Percentiles rank a stretch among this genome's conserved stretches.
Conservation (phyloP, 2,113 vertebrate species). For the Marcusenius ussheri region DNA sequence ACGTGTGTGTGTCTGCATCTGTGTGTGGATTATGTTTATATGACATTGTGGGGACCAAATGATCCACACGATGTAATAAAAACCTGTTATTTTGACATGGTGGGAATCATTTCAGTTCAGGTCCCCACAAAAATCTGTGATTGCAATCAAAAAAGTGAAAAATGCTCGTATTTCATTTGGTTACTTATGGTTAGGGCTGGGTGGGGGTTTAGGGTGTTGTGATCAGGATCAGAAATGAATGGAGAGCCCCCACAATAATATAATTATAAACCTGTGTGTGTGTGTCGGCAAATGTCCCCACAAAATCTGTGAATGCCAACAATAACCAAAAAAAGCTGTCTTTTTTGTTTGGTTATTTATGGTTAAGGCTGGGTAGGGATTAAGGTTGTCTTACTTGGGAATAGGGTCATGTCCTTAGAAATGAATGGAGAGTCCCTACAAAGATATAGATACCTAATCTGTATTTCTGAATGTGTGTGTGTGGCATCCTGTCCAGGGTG, state of each 20-base stretch:
- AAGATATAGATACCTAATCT: not conserved
- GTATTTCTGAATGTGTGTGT: not conserved
- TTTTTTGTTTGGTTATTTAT: not conserved
- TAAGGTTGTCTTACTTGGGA: not conserved
- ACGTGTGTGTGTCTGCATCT: not conserved
- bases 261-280: too few relatives aligned
- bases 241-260: too few relatives aligned
- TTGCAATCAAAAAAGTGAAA: too few relatives aligned
- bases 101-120: too few relatives aligned
- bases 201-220: too few relatives aligned
- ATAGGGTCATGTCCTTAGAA: not conserved
- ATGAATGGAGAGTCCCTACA: not conserved
- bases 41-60: not conserved
- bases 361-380: not conserved
- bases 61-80: too few relatives aligned
- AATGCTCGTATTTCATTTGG: too few relatives aligned
- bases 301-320: not conserved
- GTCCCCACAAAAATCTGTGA: too few relatives aligned
- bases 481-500: not conserved
- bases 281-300: too few relatives aligned
- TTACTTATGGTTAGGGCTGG: too few relatives aligned
- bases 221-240: too few relatives aligned
- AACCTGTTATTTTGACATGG: too few relatives aligned
- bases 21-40: not conserved
- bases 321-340: not conserved